Evolutionary conservation across 2,888 invertebrate genomes (phyloP), one percentile per base, ranked within the genome.

Genomic region (Apamea epomidion): DNA sequence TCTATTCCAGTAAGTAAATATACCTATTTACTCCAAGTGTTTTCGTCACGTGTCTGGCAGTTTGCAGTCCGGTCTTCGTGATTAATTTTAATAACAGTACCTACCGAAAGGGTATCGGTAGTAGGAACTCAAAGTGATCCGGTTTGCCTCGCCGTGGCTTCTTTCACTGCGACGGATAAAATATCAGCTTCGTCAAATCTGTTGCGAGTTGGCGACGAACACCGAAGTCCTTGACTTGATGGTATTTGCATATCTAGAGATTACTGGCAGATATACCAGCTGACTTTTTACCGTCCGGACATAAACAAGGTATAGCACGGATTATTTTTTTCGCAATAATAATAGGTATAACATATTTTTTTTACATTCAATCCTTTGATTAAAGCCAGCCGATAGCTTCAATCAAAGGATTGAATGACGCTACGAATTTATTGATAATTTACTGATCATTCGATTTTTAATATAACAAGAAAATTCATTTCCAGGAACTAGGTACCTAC

Each of bases 91-190:
- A 90, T 87, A 84, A 84, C 48, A 83, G 78, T 65, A 64, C 58
- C 73, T 68, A 58, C 64, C 76, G 80, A 89, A 88, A 89, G 87
- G 86, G 87, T 85, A 90, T 83, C 85, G 74, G 73, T 62, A 88
- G 80, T 81, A 87, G 89, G 91, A 89, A 91, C 86, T 87, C 54
- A 80, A 74, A 78, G 73, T 79, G 86, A 77, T 83, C 89, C 78
- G 83, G 91, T 90, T 91, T 76, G 83, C 91, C 91, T 91, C 87
- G 91, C 72, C 69, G 64, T 69, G 81, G 65, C 80, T 82, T 90
- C 88, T 91, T 90, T 91, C 91, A 90, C 90, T 77, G 69, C 74
- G 71, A 78, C 69, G 76, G 75, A 81, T 84, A 80, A 82, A 81
- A 79, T 86, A 80, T 68, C 80, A 78, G 64, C 74, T 74, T 78